Evolutionary conservation across 2,797 vertebrate species (phyloP).

Genomic region (Pseudotriccus pelzelni): DNA sequence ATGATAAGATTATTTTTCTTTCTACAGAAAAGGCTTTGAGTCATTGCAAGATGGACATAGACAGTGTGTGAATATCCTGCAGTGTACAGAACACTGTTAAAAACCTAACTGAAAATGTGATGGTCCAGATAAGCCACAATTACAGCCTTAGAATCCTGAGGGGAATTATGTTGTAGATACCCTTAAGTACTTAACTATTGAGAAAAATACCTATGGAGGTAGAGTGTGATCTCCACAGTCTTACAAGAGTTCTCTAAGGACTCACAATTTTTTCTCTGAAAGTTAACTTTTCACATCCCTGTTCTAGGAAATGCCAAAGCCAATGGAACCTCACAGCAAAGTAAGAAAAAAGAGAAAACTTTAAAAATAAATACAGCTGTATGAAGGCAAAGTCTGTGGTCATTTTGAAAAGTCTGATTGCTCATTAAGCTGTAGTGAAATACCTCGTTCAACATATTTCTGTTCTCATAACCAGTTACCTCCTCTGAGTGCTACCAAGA

Average conservation of each 20-base stretch:
- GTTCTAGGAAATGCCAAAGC: neutral
- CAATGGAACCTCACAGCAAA: neutral
- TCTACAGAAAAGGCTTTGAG: neutral
- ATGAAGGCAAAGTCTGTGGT: neutral
- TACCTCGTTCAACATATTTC: neutral
- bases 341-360: neutral
- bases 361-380: neutral
- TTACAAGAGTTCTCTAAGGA: neutral
- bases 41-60: neutral
- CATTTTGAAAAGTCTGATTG: neutral
- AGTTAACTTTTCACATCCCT: neutral
- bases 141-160: neutral
- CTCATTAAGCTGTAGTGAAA: neutral
- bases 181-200: neutral
- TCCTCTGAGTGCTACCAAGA: neutral
- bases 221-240: neutral
- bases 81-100: neutral
- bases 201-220: neutral
- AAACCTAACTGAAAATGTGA: neutral
- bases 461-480: neutral
- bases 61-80: neutral
- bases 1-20: neutral
- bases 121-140: neutral
- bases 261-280: neutral
- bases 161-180: neutral